Conservation (phyloP, 2,113 vertebrate species). For the Lynx canadensis region DNA sequence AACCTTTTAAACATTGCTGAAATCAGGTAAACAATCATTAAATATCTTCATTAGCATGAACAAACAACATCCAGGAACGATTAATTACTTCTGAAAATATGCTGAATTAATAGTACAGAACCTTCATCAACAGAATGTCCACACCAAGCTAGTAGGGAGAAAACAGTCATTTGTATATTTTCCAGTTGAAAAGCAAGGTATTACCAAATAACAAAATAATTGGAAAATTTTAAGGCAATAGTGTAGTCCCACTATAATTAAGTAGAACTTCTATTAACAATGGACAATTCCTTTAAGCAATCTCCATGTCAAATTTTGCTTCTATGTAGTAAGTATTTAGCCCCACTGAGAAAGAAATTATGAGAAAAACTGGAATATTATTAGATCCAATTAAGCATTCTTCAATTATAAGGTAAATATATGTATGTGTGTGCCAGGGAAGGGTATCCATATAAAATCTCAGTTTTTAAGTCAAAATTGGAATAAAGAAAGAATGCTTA, state of each 20-base stretch:
- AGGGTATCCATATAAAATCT: not conserved
- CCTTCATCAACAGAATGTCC: conserved; percentile 20
- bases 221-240: not conserved
- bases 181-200: conserved; percentile 30
- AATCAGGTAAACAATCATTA: conserved; percentile 41
- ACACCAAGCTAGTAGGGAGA: not conserved
- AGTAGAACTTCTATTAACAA: not conserved
- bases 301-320: not conserved
- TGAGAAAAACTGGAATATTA: not conserved
- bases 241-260: not conserved
- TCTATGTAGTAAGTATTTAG: not conserved
- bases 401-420: not conserved
- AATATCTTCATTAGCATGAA: conserved; percentile 45
- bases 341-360: not conserved
- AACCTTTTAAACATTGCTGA: conserved; percentile 30
- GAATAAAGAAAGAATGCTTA: not conserved
- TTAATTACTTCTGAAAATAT: conserved; percentile 37
- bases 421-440: not conserved
- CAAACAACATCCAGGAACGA: conserved; percentile 45
- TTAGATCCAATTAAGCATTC: not conserved
- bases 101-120: not conserved
- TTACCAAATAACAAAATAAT: not conserved
- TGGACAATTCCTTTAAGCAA: not conserved
- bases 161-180: conserved; percentile 11
- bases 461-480: conserved; percentile 2